Percentiles rank a stretch among this genome's conserved stretches.
phyloP scores from a whole-genome alignment of 1,140 invertebrate genomes.

The Himalopsyche phryganea region DNA sequence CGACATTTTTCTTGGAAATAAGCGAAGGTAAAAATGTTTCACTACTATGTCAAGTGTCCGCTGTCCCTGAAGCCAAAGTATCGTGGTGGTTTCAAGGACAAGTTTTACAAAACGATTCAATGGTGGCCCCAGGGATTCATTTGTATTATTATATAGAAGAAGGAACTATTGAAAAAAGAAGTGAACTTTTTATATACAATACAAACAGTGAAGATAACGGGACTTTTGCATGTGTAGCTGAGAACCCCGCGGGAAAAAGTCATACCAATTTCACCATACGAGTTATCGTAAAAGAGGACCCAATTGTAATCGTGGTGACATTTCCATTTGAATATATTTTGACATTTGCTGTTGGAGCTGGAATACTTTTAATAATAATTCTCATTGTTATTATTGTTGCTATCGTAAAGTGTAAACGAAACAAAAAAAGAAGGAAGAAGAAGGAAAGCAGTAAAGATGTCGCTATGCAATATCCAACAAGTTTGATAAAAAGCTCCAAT shows the following conservation, averaged over 20 bases:
- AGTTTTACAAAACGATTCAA: slow-evolving; percentile 66
- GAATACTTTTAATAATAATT: slow-evolving; percentile 58
- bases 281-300: slow-evolving; percentile 68
- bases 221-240: slow-evolving; percentile 75
- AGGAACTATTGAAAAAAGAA: slow-evolving; percentile 65
- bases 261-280: slow-evolving; percentile 74
- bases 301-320: slow-evolving; percentile 60
- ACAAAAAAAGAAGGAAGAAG: slow-evolving; percentile 54
- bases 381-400: slow-evolving; percentile 60
- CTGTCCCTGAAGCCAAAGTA: slow-evolving; percentile 72
- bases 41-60: slow-evolving; percentile 71
- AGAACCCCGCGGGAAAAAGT: slow-evolving; percentile 74
- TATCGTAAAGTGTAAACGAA: slow-evolving; percentile 59
- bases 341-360: slow-evolving; percentile 59
- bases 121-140: slow-evolving; percentile 59
- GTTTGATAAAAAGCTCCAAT: slow-evolving; percentile 44
- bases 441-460: slow-evolving; percentile 53
- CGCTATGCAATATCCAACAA: slow-evolving; percentile 48
- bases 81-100: slow-evolving; percentile 79
- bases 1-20: slow-evolving; percentile 68
- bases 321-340: slow-evolving; percentile 67
- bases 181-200: slow-evolving; percentile 73
- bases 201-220: slow-evolving; percentile 73
- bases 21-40: slow-evolving; percentile 76
- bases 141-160: slow-evolving; percentile 67